These are phyloP conservation scores for Orthosia gothica DNA, from an alignment of 2,888 invertebrate species.

Conservation along the genomic window DNA sequence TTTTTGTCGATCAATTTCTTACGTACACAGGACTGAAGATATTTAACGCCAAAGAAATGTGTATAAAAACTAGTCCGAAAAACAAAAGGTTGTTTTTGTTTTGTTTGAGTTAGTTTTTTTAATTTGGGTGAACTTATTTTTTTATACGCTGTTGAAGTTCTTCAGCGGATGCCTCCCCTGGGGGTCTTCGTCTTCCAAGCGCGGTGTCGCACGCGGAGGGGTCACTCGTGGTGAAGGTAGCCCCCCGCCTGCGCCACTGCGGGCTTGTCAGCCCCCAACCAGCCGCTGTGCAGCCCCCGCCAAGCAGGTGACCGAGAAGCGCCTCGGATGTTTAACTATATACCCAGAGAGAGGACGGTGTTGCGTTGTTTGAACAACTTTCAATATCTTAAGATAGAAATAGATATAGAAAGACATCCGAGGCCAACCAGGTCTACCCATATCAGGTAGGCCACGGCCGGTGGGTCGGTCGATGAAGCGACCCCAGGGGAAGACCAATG, in stretches of 20 bases:
- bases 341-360: conserved; percentile 50
- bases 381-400: not conserved
- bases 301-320: conserved; percentile 48
- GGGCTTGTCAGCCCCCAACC: conserved; percentile 47
- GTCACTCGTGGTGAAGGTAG: conserved; percentile 43
- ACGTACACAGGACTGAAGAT: not conserved
- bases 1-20: not conserved
- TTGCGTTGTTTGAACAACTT: conserved; percentile 10
- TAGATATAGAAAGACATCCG: conserved; percentile 27
- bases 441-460: conserved; percentile 22
- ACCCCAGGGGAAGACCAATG: conserved; percentile 60
- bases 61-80: not conserved
- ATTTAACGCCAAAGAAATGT: too few relatives aligned
- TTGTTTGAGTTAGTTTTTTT: not conserved
- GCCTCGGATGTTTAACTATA: conserved; percentile 38
- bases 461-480: conserved; percentile 56
- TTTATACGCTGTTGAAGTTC: conserved; percentile 35
- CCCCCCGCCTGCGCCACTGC: conserved; percentile 12
- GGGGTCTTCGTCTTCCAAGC: conserved; percentile 58
- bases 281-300: conserved; percentile 40
- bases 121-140: not conserved
- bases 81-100: conserved; percentile 1
- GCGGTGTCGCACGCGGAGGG: conserved; percentile 3
- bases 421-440: conserved; percentile 38
- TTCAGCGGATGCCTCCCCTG: conserved; percentile 57